Evolutionary conservation across 2,888 invertebrate genomes (phyloP).

Genomic region (Melieria picta): DNA sequence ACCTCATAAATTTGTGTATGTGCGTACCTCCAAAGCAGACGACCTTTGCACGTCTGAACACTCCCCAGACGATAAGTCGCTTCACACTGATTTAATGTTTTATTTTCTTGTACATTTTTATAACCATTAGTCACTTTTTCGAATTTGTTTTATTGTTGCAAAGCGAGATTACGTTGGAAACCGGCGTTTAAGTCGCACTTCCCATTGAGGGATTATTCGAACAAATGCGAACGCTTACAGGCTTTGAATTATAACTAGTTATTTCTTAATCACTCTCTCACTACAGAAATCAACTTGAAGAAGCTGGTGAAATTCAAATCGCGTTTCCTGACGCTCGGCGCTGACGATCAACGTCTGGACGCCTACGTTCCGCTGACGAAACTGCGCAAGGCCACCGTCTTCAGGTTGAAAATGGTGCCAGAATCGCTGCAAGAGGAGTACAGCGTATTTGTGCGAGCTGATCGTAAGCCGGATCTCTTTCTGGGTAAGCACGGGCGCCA

Average conservation of each 20-base stretch:
- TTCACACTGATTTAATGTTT: too few species aligned
- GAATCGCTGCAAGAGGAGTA: constrained; percentile 49
- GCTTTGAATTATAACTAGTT: not conserved
- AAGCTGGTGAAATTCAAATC: constrained; percentile 60
- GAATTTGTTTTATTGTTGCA: too few species aligned
- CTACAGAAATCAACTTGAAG: constrained; percentile 61
- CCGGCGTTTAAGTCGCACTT: too few species aligned
- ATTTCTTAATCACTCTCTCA: constrained; percentile 26
- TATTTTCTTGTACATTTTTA: too few species aligned
- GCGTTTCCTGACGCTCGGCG: constrained; percentile 38
- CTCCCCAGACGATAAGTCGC: too few species aligned
- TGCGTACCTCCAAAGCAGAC: too few species aligned
- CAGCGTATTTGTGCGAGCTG: constrained; percentile 60
- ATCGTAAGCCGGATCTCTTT: constrained; percentile 62
- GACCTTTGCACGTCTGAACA: too few species aligned
- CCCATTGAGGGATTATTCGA: too few species aligned
- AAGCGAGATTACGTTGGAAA: too few species aligned
- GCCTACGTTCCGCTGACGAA: constrained; percentile 62
- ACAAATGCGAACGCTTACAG: too few species aligned
- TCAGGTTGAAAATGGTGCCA: constrained; percentile 58
- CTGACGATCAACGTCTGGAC: constrained; percentile 53
- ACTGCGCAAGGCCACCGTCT: constrained; percentile 55
- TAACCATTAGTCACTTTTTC: too few species aligned
- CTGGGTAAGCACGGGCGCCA: constrained; percentile 53
- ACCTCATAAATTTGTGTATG: too few species aligned